Evolutionary conservation across 2,888 invertebrate genomes (phyloP), one percentile per base, ranked within the genome.

Genomic region (Druceiella hillmani): DNA sequence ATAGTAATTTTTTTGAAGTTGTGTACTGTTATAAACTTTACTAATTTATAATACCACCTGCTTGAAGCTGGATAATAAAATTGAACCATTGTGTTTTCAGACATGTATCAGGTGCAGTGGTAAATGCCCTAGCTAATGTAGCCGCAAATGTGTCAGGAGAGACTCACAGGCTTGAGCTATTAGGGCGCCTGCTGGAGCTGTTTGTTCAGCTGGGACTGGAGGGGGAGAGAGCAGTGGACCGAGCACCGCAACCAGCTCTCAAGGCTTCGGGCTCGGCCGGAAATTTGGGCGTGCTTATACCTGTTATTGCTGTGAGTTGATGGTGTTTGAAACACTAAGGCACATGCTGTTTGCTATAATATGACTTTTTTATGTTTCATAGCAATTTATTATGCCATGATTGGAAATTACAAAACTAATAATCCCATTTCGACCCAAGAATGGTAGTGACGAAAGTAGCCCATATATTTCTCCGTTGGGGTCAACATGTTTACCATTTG

Each of bases 151-250:
- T 98, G 11, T 85, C 90, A 53, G 93, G 92, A 2, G 90, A 93
- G 46, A 64, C 76, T 1, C 86, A 87, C 44, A 81, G 92, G 59
- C 75, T 86, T 36, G 94, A 95, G 53, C 66, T 97, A 25, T 66
- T 98, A 15, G 86, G 88, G 2, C 79, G 93, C 16, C 72, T 99
- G 34, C 70, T 99, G 33, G 99, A 99, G 65, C 69, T 99, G 28
- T 99, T 98, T 67, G 97, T 99, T 1, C 97, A 97, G 59, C 80
- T 99, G 41, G 99, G 99, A 0, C 71, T 99, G 38, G 99, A 98
- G 61, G 94, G 95, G 1, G 95, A 98, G 62, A 74, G 97, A 26
- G 90, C 94, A 17, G 91, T 90, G 30, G 98, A 99, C 55, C 88
- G 93, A 56, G 84, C 88, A 15, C 87, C 91, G 2, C 68, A 69